Evolutionary conservation across 2,797 vertebrate genomes (phyloP), one percentile per base, ranked within the genome.

Genomic region (Sardinella longiceps): DNA sequence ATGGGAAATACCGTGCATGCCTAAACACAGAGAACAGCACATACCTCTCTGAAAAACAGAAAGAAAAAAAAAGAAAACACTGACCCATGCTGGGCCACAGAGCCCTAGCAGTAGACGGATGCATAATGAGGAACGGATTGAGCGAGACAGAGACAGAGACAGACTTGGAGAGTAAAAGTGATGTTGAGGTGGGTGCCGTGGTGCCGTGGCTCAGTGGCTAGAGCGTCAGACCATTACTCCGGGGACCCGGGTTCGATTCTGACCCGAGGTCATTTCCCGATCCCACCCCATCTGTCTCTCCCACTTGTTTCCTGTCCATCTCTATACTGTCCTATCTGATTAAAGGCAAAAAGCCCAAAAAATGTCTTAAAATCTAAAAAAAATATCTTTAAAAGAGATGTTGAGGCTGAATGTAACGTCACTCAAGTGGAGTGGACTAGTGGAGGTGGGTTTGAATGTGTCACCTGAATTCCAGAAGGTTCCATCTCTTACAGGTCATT

Each of bases 1-100:
- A 92, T 92, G 92, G 93, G 95, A 95, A 95, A 95, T 95, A 92
- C 95, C 93, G 90, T 89, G 91, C 95, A 81, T 96, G 93, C 95
- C 93, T 89, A 92, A 94, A 93, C 94, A 93, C 93, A 93, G 91
- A 93, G 92, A 92, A 91, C 91, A 92, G 91, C 91, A 92, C 93
- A 92, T 93, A 93, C 93, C 92, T 95, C 92, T 90, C 91, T 92
- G 92, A n/a, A 20, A n/a, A n/a, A 56, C 4, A 56, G 50, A 14
- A 51, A 12, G 51, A 93, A 94, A 93, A 93, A 92, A 91, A 94
- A 93, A 94, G 93, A 93, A 92, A 91, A 94, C 92, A 89, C 91
- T 87, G 91, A 92, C 89, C 15, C 66, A 74, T 30, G 5, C 15
- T 18, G 5, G 15, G 33, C 5, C 37, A 33, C 30, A 33, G 66